Base-by-base conservation (phyloP, 2,113 vertebrate species). In the Poeciliopsis occidentalis region DNA sequence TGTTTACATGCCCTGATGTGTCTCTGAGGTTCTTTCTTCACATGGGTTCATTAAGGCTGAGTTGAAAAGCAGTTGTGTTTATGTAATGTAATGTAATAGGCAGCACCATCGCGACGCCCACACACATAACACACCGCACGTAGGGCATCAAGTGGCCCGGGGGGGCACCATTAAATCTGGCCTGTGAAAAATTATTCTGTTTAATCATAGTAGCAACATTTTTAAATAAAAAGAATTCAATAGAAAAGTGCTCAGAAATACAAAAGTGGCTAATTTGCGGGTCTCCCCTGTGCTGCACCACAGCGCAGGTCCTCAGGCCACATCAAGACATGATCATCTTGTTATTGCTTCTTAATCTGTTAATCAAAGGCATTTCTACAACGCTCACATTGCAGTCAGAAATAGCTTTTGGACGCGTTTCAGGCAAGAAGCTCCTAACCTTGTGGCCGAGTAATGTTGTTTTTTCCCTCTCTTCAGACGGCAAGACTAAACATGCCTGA, bases 401-500 rank as follows among this genome's bases (percentile, higher is more conserved):
- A 72, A 73, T 51, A 47, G 54, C 27, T 51, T 34, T 66, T 12
- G 54, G 65, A 34, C 26, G 2, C 30, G 39, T 72, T 37, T 68
- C 37, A 67, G 70, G 62, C 67, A 75, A 76, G 76, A 68, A 71
- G 69, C 12, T 62, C 41, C 69, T 74, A 68, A 72, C 67, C 64
- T 80, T 51, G 73, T 39, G 54, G 57, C 71, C 30, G 17, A 61
- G 29, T 73, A 54, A 73, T 86, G 73, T 80, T 66, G 74, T 75
- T 51, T 82, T 82, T 68, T 71, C 74, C 30, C 2, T 11, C 64
- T 29, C 64, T 1, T 4, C 29, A 62, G 68, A 69, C 62, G 32
- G 24, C 76, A 39, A 67, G 87, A 82, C 26, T 60, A 32, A 81
- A 80, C 81, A 77, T 76, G 83, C 32, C 73, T 61, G 64, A 75